Percentiles rank a stretch among this genome's conserved stretches.
Conservation (phyloP, 2,797 vertebrate genomes). For the Danio choprae region DNA sequence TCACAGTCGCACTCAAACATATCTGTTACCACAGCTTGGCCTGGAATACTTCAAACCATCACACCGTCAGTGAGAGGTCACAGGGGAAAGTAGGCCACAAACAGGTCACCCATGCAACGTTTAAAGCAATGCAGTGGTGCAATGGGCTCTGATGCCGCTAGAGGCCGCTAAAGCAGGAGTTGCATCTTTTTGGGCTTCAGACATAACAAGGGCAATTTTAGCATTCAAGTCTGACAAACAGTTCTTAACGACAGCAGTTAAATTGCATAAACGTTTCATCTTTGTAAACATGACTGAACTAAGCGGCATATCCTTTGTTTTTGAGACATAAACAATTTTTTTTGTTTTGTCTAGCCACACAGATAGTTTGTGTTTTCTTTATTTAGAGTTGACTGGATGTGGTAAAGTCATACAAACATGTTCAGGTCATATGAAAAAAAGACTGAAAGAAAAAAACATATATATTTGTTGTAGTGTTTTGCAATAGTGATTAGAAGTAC, state of each 20-base stretch:
- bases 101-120: slow-evolving; percentile 18
- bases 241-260: slow-evolving; percentile 9
- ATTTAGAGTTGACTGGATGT: not conserved
- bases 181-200: not conserved
- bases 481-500: too few species aligned
- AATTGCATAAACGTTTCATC: not conserved
- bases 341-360: slow-evolving; percentile 32
- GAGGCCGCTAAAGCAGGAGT: slow-evolving; percentile 24
- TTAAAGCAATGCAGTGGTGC: slow-evolving; percentile 35
- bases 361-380: not conserved
- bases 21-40: slow-evolving; percentile 14
- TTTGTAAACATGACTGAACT: slow-evolving; percentile 7
- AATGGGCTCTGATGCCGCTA: slow-evolving; percentile 1
- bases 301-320: not conserved
- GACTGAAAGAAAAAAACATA: not conserved
- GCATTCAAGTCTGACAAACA: slow-evolving; percentile 11
- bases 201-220: slow-evolving; percentile 29
- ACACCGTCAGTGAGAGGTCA: slow-evolving; percentile 25
- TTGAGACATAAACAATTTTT: slow-evolving; percentile 2
- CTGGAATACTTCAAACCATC: slow-evolving; percentile 23
- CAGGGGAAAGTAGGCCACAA: slow-evolving; percentile 27
- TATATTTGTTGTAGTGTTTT: not conserved
- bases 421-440: not conserved
- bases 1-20: not conserved
- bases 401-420: not conserved